A percentile compares a stretch with the other conserved stretches of the same genome.
phyloP scores from a whole-genome alignment of 2,888 invertebrate genomes.

The Bellardia pandia region DNA sequence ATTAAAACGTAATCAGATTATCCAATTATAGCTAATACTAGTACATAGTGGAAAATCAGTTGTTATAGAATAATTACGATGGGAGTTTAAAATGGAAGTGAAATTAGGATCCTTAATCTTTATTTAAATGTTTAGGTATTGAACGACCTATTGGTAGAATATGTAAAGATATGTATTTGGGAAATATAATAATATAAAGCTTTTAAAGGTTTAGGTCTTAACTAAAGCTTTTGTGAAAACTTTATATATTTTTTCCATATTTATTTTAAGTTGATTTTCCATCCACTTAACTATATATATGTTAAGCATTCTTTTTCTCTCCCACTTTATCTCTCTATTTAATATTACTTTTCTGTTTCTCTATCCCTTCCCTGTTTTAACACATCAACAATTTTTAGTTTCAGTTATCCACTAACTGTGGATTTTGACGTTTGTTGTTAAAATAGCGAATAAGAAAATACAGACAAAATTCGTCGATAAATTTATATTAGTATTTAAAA shows the following conservation, averaged over 20 bases:
- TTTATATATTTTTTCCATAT: neutral
- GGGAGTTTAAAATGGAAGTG: too few species aligned
- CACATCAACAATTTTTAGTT: neutral
- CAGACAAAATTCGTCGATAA: neutral
- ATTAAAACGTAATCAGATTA: too few species aligned
- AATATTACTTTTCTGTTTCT: neutral
- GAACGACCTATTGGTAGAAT: too few species aligned
- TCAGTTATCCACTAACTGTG: conserved; percentile 13
- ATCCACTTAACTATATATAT: neutral
- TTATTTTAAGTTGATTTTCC: neutral
- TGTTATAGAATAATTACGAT: too few species aligned
- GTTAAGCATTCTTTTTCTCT: neutral
- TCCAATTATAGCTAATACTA: too few species aligned
- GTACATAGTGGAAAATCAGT: too few species aligned
- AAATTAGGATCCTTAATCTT: too few species aligned
- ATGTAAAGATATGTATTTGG: too few species aligned
- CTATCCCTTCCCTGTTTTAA: neutral
- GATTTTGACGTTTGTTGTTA: conserved; percentile 26
- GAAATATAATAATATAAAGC: neutral
- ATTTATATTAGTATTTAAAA: neutral
- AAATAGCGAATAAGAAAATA: conserved; percentile 1
- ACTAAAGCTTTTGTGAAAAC: neutral
- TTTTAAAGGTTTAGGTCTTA: neutral
- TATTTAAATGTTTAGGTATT: too few species aligned
- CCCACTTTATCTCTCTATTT: neutral